A percentile compares a stretch with the other conserved stretches of the same genome.
phyloP scores from a whole-genome alignment of 1,140 invertebrate species.

The Notospermus geniculatus region DNA sequence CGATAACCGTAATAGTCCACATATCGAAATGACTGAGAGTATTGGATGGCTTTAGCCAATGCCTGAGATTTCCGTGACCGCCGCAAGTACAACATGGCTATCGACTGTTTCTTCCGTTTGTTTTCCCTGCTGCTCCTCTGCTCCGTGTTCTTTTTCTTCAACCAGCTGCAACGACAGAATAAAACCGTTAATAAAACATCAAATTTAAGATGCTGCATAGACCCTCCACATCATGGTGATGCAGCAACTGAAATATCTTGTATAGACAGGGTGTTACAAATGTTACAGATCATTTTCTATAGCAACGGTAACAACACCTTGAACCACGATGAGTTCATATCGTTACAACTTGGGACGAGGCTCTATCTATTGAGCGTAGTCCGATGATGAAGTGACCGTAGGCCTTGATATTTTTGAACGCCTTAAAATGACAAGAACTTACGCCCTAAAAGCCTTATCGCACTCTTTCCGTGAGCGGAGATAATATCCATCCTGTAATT shows the following conservation, averaged over 20 bases:
- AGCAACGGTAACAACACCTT: too few relatives aligned
- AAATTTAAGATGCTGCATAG: too few relatives aligned
- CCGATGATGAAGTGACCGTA: background rate
- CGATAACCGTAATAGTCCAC: conserved; percentile 47
- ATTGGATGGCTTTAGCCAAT: conserved; percentile 35
- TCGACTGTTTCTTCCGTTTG: conserved; percentile 33
- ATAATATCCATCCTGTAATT: conserved; percentile 37
- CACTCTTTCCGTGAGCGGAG: conserved; percentile 36
- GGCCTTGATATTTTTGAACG: background rate
- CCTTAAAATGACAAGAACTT: too few relatives aligned
- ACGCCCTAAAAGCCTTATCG: conserved; percentile 49
- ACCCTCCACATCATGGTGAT: too few relatives aligned
- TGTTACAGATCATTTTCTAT: too few relatives aligned
- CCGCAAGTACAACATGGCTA: conserved; percentile 30
- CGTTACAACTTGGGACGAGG: too few relatives aligned
- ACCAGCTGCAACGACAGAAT: conserved; percentile 45
- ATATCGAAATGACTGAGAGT: conserved; percentile 42
- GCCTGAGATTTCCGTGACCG: conserved; percentile 33
- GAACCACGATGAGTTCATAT: too few relatives aligned
- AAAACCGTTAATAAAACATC: too few relatives aligned
- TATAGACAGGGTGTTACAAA: too few relatives aligned
- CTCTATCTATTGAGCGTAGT: too few relatives aligned
- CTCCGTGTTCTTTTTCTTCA: conserved; percentile 41
- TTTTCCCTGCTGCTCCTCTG: conserved; percentile 23
- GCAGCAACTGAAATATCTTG: too few relatives aligned